Conservation (phyloP, 2,113 vertebrate species). For the Pogonocichla stellata region DNA sequence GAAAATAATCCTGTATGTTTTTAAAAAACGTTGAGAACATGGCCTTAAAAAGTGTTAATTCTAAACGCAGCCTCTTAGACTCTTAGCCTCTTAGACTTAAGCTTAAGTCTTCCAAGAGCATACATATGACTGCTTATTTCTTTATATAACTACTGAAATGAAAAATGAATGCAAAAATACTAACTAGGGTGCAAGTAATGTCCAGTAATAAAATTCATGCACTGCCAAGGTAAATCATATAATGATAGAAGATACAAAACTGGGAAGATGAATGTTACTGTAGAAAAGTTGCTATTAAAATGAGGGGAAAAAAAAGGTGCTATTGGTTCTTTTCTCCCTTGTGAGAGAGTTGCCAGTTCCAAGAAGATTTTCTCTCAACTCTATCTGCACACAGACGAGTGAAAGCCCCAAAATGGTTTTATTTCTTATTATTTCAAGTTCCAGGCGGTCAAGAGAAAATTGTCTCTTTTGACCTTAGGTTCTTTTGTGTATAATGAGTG, state of each 20-base stretch:
- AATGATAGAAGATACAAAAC: not conserved
- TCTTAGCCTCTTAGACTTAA: not conserved
- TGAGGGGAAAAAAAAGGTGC: not conserved
- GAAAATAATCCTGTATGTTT: not conserved
- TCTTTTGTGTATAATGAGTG: constrained; percentile 24
- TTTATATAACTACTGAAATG: not conserved
- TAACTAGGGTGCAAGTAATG: not conserved
- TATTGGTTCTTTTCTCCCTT: not conserved
- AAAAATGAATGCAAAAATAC: not conserved
- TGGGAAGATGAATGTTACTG: not conserved
- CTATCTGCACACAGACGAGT: not conserved
- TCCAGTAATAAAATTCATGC: not conserved
- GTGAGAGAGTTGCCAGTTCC: not conserved
- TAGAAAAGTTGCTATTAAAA: not conserved
- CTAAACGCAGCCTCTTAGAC: not conserved
- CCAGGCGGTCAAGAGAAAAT: constrained; percentile 12
- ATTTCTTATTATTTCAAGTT: constrained; percentile 26
- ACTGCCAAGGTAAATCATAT: not conserved
- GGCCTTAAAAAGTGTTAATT: not conserved
- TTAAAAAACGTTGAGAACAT: not conserved
- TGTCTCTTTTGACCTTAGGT: constrained; percentile 18
- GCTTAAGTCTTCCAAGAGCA: not conserved
- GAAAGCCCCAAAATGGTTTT: not conserved
- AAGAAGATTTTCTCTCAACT: not conserved
- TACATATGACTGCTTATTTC: not conserved